A percentile compares a stretch with the other conserved stretches of the same genome.
These are phyloP conservation scores for Drosophila asahinai DNA, from an alignment of 1,140 invertebrate genomes.

Conservation along the genomic window DNA sequence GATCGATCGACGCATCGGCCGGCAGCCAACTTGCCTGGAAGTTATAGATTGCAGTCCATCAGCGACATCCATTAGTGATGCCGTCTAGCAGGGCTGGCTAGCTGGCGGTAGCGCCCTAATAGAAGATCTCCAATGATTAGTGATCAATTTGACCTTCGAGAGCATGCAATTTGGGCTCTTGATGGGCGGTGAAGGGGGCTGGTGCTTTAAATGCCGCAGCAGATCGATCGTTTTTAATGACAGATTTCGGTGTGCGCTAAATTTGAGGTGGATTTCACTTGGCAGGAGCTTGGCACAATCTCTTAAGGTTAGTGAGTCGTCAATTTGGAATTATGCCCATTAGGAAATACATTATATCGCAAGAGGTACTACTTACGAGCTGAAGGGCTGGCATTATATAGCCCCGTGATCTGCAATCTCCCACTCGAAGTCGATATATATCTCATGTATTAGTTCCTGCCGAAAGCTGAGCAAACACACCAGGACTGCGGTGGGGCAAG, in stretches of 20 bases:
- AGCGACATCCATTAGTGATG: conserved; percentile 40
- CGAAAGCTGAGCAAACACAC: conserved; percentile 72
- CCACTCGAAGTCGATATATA: conserved; percentile 49
- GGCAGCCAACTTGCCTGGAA: conserved; percentile 2
- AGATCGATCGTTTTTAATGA: conserved; percentile 1
- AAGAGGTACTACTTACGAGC: conserved; percentile 1
- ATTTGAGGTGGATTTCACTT: not conserved
- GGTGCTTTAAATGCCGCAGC: conserved; percentile 13
- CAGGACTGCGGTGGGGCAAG: conserved; percentile 13
- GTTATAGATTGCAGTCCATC: conserved; percentile 37
- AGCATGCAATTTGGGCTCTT: conserved; percentile 12
- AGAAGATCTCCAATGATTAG: conserved; percentile 27
- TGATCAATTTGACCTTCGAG: conserved; percentile 10
- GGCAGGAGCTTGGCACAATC: conserved; percentile 3
- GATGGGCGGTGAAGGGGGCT: conserved; percentile 11
- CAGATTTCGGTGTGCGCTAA: not conserved
- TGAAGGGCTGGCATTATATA: not conserved
- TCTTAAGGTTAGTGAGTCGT: not conserved
- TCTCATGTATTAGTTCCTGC: conserved; percentile 36
- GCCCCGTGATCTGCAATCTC: conserved; percentile 7
- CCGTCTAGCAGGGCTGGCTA: conserved; percentile 3
- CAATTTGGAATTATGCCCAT: not conserved
- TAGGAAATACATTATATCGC: not conserved
- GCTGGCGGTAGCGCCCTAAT: conserved; percentile 31
- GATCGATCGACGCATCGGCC: conserved; percentile 15